Evolutionary conservation across 2,113 vertebrate genomes (phyloP), one percentile per base, ranked within the genome.

Genomic region (Xerus inauris): DNA sequence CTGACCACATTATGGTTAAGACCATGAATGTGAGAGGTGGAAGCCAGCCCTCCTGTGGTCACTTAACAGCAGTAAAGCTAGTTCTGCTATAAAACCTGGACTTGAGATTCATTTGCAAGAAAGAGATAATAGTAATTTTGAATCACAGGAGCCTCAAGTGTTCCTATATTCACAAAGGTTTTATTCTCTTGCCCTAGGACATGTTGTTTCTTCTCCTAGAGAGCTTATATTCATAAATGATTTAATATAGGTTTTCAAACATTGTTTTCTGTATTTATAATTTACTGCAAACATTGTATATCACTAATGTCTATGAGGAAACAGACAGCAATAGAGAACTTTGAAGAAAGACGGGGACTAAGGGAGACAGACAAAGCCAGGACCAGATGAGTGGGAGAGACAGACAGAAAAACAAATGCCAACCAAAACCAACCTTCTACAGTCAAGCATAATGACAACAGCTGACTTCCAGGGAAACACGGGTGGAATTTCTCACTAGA

Each of bases 251-350:
- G 45, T 81, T 94, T 47, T 82, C 32, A 93, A 76, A 69, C n/a
- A 75, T 24, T 91, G 35, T 69, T 73, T 94, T 42, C 47, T 88
- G 81, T 57, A 79, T 91, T 85, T 81, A 87, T 35, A 62, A 92
- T 51, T 72, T 93, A 62, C 64, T 93, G 19, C 30, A 86, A 79
- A 82, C n/a, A 42, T 1, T 77, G 42, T 10, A n/a, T 35, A 85
- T 65, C 22, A 87, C 64, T 76, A 94, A 57, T 0, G 14, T 73
- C 80, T n/a, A n/a, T 42, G 67, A 86, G 51, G 40, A 91, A 88
- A 84, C 32, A 92, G 24, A 80, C 32, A 83, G 54, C 79, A 93
- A 87, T 26, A 35, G 26, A 87, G 62, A 92, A 42, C 91, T 90
- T 95, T 54, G 51, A 62, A 97, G 73, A 87, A 79, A 96, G 22